Evolutionary conservation across 2,113 vertebrate species (phyloP).

Genomic region (Myotis davidii): DNA sequence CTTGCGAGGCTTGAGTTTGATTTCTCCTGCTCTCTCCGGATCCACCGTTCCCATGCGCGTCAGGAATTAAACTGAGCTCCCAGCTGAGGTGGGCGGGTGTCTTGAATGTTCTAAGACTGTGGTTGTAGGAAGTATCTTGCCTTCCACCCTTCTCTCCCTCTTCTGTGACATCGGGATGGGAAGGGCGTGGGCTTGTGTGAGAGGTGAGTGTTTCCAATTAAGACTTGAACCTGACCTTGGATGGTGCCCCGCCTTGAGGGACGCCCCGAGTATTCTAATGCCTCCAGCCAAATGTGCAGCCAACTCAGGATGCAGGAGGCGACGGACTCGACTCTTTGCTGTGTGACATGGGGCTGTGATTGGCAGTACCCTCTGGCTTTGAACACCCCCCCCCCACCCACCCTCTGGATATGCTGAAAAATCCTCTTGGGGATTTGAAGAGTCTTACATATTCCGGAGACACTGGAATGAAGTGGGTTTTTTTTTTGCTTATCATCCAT

Average conservation of each 20-base stretch:
- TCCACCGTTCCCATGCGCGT: rapidly evolving
- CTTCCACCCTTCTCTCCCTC: neutral
- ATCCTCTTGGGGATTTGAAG: conserved; percentile 83
- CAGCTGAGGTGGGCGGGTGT: neutral
- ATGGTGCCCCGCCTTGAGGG: conserved; percentile 51
- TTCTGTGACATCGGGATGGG: neutral
- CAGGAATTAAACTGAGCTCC: neutral
- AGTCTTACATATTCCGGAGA: conserved; percentile 73
- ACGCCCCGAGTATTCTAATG: neutral
- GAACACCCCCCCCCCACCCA: conserved; percentile 21
- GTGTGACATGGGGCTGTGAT: conserved; percentile 78
- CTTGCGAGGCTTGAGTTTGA: neutral
- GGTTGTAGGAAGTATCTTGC: neutral
- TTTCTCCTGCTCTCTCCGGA: neutral
- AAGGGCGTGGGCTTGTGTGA: neutral
- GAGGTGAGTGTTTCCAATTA: conserved; percentile 75
- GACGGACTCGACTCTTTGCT: conserved; percentile 70
- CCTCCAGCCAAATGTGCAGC: neutral
- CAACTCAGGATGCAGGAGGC: conserved; percentile 69
- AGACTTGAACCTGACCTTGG: conserved; percentile 61
- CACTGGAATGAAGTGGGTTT: conserved; percentile 82
- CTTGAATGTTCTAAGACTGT: neutral
- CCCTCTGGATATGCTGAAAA: conserved; percentile 82
- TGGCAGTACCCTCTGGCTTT: conserved; percentile 76
- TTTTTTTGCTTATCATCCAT: conserved; percentile 84